Base-by-base conservation (phyloP, 1,140 invertebrate genomes). In the Dendroctonus valens region DNA sequence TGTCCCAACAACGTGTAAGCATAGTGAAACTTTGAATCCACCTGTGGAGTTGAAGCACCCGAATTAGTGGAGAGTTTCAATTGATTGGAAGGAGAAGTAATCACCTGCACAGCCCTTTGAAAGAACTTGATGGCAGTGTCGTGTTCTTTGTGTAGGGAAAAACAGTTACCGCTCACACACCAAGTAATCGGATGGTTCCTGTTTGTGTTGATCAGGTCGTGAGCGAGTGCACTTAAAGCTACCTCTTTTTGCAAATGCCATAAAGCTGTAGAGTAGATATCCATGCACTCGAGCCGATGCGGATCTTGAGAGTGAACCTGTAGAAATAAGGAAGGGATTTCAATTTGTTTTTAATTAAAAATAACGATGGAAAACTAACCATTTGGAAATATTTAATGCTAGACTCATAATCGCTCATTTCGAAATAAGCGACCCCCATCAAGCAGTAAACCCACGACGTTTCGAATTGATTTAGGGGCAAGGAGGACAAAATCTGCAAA, bases 51-150 rank as follows among this genome's bases (percentile, higher is more conserved):
- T n/a, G 0, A 55, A 46, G 44, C 26, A 26, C 26, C 26, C 26
- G 3, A 26, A 26, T 26, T 26, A 26, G 26, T 26, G 26, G 26
- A 2, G 26, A 3, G 26, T 26, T 26, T 26, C 9, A 9, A 55
- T 37, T 15, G 53, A 39, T 6, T 11, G 38, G 3, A 38, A n/a
- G n/a, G 6, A 55, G 14, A 2, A 26, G 9, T 39, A 9, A 12
- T 7, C 52, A 62, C 59, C 83, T 98, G 96, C 54, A 98, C 93
- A 41, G 97, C 96, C 75, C 97, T 83, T 79, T 97, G 93, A 77
- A 99, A 96, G 81, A 97, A 98, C 79, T 97, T 97, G n/a, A 99
- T 96, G 38, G 97, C 97, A 41, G 92, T 94, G 78, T 98, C 96
- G 72, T 98, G 95, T 78, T 99, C 96, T 76, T 97, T 97, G 78